These are phyloP conservation scores for Turritopsis rubra DNA, from an alignment of 30 jellyfish, hydroid and myxozoan species.

Conservation along the genomic window DNA sequence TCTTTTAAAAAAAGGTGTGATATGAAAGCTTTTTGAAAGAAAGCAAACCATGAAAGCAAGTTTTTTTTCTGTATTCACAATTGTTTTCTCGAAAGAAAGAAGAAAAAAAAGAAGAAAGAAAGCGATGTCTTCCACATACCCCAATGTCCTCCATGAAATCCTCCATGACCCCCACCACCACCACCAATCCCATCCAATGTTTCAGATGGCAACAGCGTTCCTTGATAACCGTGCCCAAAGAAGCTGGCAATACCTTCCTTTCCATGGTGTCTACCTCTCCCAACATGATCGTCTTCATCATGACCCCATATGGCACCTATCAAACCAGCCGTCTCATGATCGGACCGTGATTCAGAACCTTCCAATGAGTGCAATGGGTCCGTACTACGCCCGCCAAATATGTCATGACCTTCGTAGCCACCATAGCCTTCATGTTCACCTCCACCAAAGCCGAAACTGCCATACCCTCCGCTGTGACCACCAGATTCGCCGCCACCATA, in stretches of 20 bases:
- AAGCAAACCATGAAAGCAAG: not conserved
- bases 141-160: slow-evolving; percentile 11
- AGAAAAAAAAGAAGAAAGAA: not conserved
- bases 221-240: slow-evolving; percentile 59
- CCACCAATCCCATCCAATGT: slow-evolving; percentile 93
- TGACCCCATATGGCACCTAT: slow-evolving; percentile 21
- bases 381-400: slow-evolving; percentile 4
- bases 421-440: not conserved
- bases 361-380: slow-evolving; percentile 16
- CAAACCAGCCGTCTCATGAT: slow-evolving; percentile 12
- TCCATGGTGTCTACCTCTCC: slow-evolving; percentile 1
- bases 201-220: slow-evolving; percentile 82
- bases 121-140: not conserved
- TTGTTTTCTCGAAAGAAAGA: not conserved
- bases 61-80: not conserved
- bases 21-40: too few relatives aligned
- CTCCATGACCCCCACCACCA: slow-evolving; percentile 59
- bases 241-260: slow-evolving; percentile 2
- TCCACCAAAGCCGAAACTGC: not conserved
- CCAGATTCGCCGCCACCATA: not conserved
- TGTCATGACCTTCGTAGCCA: not conserved
- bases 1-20: too few relatives aligned
- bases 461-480: not conserved
- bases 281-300: not conserved
- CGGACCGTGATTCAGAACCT: slow-evolving; percentile 5